Evolutionary conservation across 1,140 invertebrate genomes (phyloP).

Genomic region (Himalopsyche phryganea): DNA sequence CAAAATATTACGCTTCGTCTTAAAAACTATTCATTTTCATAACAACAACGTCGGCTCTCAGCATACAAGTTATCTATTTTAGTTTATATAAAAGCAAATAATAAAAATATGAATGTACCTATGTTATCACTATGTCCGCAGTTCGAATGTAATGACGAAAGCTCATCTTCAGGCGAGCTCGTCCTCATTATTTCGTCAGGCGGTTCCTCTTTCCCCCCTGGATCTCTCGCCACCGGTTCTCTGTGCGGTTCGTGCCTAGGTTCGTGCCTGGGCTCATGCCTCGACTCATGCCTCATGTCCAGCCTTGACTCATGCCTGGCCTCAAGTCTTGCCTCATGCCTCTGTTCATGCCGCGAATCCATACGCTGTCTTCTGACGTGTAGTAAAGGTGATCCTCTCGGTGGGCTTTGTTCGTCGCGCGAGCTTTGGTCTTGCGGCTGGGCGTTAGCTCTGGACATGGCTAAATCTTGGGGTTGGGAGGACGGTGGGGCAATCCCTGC

Average conservation of each 20-base stretch:
- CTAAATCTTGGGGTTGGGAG: conserved; percentile 32
- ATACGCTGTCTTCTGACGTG: conserved; percentile 41
- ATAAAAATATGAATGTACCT: conserved; percentile 38
- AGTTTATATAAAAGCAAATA: no score
- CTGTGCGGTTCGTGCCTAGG: conserved; percentile 41
- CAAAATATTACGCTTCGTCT: no score
- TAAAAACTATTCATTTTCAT: no score
- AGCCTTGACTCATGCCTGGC: conserved; percentile 34
- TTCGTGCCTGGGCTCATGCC: conserved; percentile 38
- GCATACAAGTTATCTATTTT: no score
- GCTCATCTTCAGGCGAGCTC: conserved; percentile 50
- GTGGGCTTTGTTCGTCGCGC: conserved; percentile 47
- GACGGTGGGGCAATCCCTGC: conserved; percentile 5
- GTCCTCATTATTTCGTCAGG: conserved; percentile 50
- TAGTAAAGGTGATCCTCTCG: conserved; percentile 48
- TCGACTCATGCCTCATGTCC: conserved; percentile 42
- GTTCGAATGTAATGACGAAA: conserved; percentile 50
- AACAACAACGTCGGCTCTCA: no score
- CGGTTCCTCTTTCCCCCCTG: conserved; percentile 47
- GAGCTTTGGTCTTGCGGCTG: conserved; percentile 32
- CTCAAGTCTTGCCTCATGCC: conserved; percentile 43
- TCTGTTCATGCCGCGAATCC: conserved; percentile 30
- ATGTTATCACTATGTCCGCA: conserved; percentile 50
- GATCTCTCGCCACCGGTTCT: conserved; percentile 34
- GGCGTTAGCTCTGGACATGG: conserved; percentile 20